Conservation (phyloP, 2,113 vertebrate species). For the Poecile atricapillus region DNA sequence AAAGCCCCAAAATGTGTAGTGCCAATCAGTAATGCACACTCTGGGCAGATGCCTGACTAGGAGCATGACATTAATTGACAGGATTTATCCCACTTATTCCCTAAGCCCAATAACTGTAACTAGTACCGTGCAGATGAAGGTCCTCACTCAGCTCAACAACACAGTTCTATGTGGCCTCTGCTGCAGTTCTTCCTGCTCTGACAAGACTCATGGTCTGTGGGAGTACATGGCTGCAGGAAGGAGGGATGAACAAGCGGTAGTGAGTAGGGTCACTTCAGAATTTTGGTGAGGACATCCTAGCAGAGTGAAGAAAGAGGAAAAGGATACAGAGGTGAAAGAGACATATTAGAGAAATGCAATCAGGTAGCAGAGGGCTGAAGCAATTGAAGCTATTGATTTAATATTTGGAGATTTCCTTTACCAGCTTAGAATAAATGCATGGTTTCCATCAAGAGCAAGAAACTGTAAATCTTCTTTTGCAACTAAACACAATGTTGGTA, state of each 20-base stretch:
- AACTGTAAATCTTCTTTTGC: background rate
- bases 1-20: background rate
- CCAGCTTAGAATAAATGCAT: background rate
- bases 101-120: background rate
- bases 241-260: background rate
- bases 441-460: background rate
- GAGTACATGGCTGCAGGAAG: background rate
- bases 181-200: background rate
- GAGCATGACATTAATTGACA: background rate
- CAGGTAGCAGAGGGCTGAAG: background rate
- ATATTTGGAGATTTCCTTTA: background rate
- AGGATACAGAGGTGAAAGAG: background rate
- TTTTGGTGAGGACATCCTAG: background rate
- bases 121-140: background rate
- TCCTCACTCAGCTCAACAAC: accelerated
- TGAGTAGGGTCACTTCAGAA: background rate
- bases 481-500: background rate
- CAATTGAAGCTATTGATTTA: background rate
- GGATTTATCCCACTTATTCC: background rate
- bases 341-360: background rate
- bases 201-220: background rate
- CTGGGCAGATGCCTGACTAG: background rate
- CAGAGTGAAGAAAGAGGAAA: background rate
- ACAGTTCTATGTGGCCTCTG: accelerated
- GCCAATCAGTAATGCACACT: accelerated